Conservation (phyloP, 2,113 vertebrate species). For the Oriolus oriolus region DNA sequence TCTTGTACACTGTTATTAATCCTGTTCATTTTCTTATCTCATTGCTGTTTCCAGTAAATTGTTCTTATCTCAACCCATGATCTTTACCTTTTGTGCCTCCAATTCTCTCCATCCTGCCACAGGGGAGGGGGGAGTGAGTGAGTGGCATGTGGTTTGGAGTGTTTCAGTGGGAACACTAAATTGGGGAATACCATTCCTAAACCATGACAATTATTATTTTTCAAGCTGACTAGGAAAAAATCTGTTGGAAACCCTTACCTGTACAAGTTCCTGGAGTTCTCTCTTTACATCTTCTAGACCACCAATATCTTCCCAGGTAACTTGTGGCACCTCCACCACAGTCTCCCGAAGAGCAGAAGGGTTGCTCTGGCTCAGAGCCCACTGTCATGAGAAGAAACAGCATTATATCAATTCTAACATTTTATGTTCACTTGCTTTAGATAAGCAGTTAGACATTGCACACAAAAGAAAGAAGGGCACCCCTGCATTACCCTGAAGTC, state of each 20-base stretch:
- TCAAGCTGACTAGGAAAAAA: not conserved
- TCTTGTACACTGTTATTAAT: not conserved
- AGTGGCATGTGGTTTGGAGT: not conserved
- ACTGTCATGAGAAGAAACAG: slow-evolving; percentile 66
- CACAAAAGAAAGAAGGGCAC: not conserved
- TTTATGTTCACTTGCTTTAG: not conserved
- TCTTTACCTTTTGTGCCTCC: not conserved
- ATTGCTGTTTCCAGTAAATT: not conserved
- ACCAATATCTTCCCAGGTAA: slow-evolving; percentile 96
- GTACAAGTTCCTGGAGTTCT: slow-evolving; percentile 95
- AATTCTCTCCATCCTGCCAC: not conserved
- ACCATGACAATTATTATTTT: not conserved
- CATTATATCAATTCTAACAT: not conserved
- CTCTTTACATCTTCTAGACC: slow-evolving; percentile 96
- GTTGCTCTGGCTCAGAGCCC: slow-evolving; percentile 98
- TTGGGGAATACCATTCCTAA: not conserved
- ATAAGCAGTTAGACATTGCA: not conserved
- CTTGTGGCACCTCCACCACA: slow-evolving; percentile 94
- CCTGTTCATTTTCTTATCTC: not conserved
- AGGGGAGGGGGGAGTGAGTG: not conserved
- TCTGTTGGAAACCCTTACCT: slow-evolving; percentile 72
- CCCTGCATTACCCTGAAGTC: slow-evolving; percentile 75
- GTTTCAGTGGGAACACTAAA: not conserved
- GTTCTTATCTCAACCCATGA: not conserved
- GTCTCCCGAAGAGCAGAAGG: slow-evolving; percentile 95